These are phyloP conservation scores for Dolichotis patagonum DNA, from an alignment of 2,113 vertebrate genomes.

Conservation along the genomic window DNA sequence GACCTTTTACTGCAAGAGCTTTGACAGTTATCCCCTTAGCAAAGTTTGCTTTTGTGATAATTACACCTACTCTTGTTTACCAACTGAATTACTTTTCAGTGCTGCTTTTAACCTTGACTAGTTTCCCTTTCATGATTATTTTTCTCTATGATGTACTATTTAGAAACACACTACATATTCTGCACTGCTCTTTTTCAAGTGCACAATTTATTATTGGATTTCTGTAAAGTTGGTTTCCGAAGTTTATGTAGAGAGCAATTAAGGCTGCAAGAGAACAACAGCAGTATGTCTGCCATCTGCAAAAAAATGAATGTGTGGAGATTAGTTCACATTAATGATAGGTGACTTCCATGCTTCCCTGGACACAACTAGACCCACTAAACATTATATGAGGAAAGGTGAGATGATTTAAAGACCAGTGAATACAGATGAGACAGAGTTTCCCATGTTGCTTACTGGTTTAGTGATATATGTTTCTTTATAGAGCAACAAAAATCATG, in stretches of 20 bases:
- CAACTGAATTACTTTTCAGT: conserved; percentile 82
- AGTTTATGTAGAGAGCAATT: conserved; percentile 6
- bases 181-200: conserved; percentile 51
- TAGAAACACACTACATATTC: conserved; percentile 59
- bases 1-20: conserved; percentile 83
- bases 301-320: neutral
- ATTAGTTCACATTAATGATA: neutral
- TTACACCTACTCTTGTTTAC: conserved; percentile 85
- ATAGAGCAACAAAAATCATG: neutral
- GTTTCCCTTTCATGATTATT: conserved; percentile 74
- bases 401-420: neutral
- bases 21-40: conserved; percentile 84
- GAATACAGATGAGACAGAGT: neutral
- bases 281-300: neutral
- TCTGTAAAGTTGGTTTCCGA: conserved; percentile 44
- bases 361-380: neutral
- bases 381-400: neutral
- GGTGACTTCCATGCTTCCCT: neutral
- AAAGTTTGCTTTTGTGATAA: conserved; percentile 87
- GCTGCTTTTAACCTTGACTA: conserved; percentile 82
- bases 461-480: neutral
- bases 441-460: neutral
- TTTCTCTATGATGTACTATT: conserved; percentile 77
- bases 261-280: conserved; percentile 1
- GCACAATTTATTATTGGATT: conserved; percentile 49